Percentiles rank a stretch among this genome's conserved stretches.
phyloP scores from a whole-genome alignment of 2,888 invertebrate genomes.

The Dryadula phaetusa region DNA sequence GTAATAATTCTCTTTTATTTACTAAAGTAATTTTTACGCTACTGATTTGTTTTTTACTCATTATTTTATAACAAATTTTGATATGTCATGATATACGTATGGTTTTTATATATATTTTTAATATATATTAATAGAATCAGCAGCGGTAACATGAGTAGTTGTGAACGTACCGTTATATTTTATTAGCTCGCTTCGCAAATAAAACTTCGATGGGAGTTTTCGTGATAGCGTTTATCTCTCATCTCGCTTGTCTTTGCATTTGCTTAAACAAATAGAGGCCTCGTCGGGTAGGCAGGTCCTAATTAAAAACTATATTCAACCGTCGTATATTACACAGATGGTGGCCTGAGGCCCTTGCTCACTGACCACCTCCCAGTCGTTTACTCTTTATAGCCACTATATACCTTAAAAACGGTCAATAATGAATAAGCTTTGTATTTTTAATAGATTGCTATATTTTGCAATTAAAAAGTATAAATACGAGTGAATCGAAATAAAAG shows the following conservation, averaged over 20 bases:
- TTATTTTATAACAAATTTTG: too few relatives aligned
- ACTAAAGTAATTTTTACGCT: too few relatives aligned
- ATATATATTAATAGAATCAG: neutral
- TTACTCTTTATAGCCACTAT: conserved; percentile 64
- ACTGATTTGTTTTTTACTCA: too few relatives aligned
- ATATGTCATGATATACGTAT: too few relatives aligned
- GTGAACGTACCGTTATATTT: conserved; percentile 22
- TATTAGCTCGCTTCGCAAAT: conserved; percentile 55
- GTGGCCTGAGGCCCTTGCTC: conserved; percentile 69
- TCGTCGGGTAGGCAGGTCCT: conserved; percentile 70
- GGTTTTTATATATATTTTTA: too few relatives aligned
- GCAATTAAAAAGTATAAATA: conserved; percentile 31
- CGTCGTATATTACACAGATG: conserved; percentile 71
- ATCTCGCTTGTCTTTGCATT: conserved; percentile 69
- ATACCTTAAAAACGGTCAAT: conserved; percentile 47
- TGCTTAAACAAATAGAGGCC: conserved; percentile 77
- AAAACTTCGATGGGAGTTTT: conserved; percentile 65
- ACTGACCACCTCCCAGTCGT: conserved; percentile 72
- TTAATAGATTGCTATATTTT: conserved; percentile 24
- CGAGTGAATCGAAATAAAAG: conserved; percentile 7
- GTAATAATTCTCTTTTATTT: too few relatives aligned
- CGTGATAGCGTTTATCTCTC: conserved; percentile 70
- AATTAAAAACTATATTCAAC: conserved; percentile 79
- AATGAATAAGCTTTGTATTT: conserved; percentile 26
- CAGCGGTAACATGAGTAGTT: neutral